Percentiles rank a stretch among this genome's conserved stretches.
phyloP scores from a whole-genome alignment of 2,888 invertebrate species.

The Herminia tarsipennalis region DNA sequence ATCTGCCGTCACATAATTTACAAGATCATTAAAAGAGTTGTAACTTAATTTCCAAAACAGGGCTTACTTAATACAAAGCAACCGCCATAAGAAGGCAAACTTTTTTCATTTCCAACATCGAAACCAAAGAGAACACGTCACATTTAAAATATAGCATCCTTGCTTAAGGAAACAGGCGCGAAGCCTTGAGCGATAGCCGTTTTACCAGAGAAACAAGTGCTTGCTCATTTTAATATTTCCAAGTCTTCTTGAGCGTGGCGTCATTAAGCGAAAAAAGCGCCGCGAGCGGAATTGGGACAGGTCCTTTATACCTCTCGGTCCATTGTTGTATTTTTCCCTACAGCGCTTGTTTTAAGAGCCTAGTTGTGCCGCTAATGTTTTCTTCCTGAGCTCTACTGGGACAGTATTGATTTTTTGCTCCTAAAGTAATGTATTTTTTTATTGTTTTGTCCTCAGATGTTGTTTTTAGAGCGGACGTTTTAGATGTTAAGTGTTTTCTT shows the following conservation, averaged over 20 bases:
- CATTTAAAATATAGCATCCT: slow-evolving; percentile 43
- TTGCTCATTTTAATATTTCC: slow-evolving; percentile 84
- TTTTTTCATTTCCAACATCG: slow-evolving; percentile 48
- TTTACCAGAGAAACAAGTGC: slow-evolving; percentile 80
- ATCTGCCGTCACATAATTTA: no score
- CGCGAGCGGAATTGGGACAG: slow-evolving; percentile 71
- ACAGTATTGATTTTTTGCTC: slow-evolving; percentile 1
- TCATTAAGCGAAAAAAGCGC: slow-evolving; percentile 80
- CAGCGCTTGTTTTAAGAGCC: slow-evolving; percentile 36
- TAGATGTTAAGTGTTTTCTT: no score
- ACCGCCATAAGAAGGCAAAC: slow-evolving; percentile 32
- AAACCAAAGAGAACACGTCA: slow-evolving; percentile 32
- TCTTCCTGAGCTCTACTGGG: slow-evolving; percentile 24
- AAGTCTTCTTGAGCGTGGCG: slow-evolving; percentile 70
- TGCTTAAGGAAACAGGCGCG: slow-evolving; percentile 60
- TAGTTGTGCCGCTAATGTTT: slow-evolving; percentile 38
- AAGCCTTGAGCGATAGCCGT: slow-evolving; percentile 73
- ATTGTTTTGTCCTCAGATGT: not conserved
- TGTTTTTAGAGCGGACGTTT: not conserved
- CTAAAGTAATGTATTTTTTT: not conserved
- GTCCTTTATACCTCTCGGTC: slow-evolving; percentile 70
- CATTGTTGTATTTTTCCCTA: slow-evolving; percentile 73
- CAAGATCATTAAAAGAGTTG: no score
- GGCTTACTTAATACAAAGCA: slow-evolving; percentile 25
- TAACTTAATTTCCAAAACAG: no score